These are phyloP conservation scores for Neogale vison DNA, from an alignment of 2,113 vertebrate species.

Conservation along the genomic window DNA sequence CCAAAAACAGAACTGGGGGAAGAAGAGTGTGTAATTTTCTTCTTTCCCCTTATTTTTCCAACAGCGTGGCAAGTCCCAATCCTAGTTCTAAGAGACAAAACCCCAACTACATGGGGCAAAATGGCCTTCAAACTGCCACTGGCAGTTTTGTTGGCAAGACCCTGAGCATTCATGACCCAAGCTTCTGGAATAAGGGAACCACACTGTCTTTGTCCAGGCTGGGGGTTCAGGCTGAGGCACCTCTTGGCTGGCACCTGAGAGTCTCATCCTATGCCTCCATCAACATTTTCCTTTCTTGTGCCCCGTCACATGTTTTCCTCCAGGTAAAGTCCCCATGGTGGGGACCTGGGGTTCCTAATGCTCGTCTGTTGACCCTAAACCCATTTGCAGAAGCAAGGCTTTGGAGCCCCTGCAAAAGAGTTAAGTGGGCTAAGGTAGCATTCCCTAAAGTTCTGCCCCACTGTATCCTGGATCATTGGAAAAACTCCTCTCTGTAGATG, in stretches of 20 bases:
- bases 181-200: background rate
- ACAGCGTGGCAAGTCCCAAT: background rate
- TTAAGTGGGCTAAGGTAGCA: background rate
- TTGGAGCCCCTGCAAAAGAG: background rate
- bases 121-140: background rate
- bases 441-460: background rate
- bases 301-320: background rate
- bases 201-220: background rate
- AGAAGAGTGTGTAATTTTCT: background rate
- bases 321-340: background rate
- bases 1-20: background rate
- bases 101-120: background rate
- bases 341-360: background rate
- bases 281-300: conserved; percentile 32
- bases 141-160: conserved; percentile 9
- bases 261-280: background rate
- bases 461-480: background rate
- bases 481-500: background rate
- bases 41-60: background rate
- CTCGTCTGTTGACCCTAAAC: background rate
- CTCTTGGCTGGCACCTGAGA: background rate
- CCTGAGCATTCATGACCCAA: background rate
- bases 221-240: background rate
- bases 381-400: background rate
- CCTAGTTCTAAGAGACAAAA: background rate